Percentiles rank a stretch among this genome's conserved stretches.
Conservation (phyloP, 2,797 vertebrate species). For the Gymnodraco acuticeps region DNA sequence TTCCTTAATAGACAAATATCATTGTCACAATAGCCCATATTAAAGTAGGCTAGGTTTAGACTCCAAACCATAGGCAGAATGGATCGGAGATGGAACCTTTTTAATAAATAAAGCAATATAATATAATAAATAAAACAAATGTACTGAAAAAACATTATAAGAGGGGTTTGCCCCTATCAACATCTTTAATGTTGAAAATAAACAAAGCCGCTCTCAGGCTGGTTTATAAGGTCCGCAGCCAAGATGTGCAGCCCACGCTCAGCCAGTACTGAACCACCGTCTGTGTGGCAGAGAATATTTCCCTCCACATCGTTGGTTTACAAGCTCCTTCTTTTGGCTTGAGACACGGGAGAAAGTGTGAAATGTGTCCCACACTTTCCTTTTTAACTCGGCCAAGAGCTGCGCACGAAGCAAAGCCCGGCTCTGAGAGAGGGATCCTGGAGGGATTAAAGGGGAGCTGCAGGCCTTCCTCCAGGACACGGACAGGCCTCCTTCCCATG, state of each 20-base stretch:
- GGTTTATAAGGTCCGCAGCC: neutral
- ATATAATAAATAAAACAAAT: neutral
- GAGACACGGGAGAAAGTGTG: slow-evolving; percentile 72
- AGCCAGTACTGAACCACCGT: slow-evolving; percentile 2
- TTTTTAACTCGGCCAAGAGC: slow-evolving; percentile 72
- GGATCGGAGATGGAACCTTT: neutral
- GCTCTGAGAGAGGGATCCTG: slow-evolving; percentile 70
- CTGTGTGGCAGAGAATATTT: slow-evolving; percentile 42
- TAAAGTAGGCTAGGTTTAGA: slow-evolving; percentile 30
- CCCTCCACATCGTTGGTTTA: slow-evolving; percentile 46
- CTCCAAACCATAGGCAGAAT: neutral
- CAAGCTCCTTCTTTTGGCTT: slow-evolving; percentile 56
- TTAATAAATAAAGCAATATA: slow-evolving; percentile 9
- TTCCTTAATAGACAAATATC: slow-evolving; percentile 13
- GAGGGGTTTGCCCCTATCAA: neutral
- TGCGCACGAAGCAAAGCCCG: slow-evolving; percentile 60
- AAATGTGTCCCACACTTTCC: slow-evolving; percentile 71
- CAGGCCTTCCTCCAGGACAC: slow-evolving; percentile 66
- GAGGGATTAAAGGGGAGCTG: slow-evolving; percentile 72
- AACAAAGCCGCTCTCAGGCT: neutral
- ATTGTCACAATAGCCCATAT: slow-evolving; percentile 1
- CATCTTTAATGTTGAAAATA: neutral
- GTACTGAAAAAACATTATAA: neutral
- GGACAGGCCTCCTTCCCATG: slow-evolving; percentile 57
- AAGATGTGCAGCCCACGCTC: neutral